A percentile compares a stretch with the other conserved stretches of the same genome.
These are phyloP conservation scores for Ectemnius continuus DNA, from an alignment of 2,888 invertebrate species.

Conservation along the genomic window DNA sequence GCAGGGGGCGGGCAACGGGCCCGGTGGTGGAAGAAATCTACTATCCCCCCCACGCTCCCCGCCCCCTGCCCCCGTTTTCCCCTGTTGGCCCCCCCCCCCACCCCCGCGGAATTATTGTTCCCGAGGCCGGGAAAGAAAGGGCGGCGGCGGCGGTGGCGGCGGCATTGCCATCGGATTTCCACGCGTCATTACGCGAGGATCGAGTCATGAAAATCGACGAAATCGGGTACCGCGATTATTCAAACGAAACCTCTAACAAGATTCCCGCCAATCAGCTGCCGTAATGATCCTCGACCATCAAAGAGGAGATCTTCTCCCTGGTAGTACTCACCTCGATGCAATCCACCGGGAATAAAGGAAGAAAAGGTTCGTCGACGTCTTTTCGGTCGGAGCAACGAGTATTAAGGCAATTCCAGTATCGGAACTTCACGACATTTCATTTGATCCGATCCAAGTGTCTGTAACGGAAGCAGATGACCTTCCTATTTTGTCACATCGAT, in stretches of 20 bases:
- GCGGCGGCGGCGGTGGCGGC: slow-evolving; percentile 15
- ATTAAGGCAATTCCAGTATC: slow-evolving; percentile 7
- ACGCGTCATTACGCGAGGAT: slow-evolving; percentile 75
- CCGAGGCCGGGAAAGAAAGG: slow-evolving; percentile 32
- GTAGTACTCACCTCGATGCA: slow-evolving; percentile 35
- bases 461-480: too few relatives aligned
- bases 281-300: slow-evolving; percentile 67
- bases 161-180: slow-evolving; percentile 59
- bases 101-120: slow-evolving; percentile 56
- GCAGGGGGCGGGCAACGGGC: slow-evolving; percentile 29
- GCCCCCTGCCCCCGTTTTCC: too few relatives aligned
- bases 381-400: slow-evolving; percentile 32
- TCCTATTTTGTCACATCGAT: too few relatives aligned
- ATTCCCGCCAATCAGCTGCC: slow-evolving; percentile 73
- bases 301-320: slow-evolving; percentile 48
- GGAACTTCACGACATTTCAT: slow-evolving; percentile 13
- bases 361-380: slow-evolving; percentile 36
- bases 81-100: neutral
- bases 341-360: slow-evolving; percentile 42
- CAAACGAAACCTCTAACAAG: slow-evolving; percentile 76
- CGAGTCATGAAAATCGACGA: slow-evolving; percentile 75
- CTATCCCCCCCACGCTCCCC: too few relatives aligned
- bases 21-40: slow-evolving; percentile 42
- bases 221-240: slow-evolving; percentile 72
- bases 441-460: neutral